These are phyloP conservation scores for Athalia rosae DNA, from an alignment of 2,888 invertebrate species.

Conservation along the genomic window DNA sequence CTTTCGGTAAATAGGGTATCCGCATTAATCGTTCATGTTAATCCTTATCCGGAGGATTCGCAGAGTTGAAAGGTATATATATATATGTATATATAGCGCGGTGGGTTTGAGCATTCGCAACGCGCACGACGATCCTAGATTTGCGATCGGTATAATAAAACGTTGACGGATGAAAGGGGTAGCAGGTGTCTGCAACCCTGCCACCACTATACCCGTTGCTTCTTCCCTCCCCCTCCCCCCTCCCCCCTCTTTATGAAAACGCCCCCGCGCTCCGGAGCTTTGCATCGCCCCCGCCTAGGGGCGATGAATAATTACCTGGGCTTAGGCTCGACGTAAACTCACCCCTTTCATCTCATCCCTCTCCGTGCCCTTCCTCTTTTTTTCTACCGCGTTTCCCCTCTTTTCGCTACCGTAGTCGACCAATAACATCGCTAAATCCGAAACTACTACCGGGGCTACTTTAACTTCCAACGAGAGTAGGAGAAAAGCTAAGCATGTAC, in stretches of 20 bases:
- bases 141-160: constrained; percentile 41
- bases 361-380: background rate
- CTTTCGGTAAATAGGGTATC: constrained; percentile 16
- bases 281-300: constrained; percentile 18
- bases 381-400: background rate
- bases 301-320: constrained; percentile 36
- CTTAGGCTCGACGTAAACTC: constrained; percentile 18
- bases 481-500: too few relatives aligned
- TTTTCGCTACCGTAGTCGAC: background rate
- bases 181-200: constrained; percentile 49
- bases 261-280: background rate
- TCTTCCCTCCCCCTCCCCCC: background rate
- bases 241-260: background rate
- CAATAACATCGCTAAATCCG: background rate
- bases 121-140: constrained; percentile 32
- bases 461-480: too few relatives aligned
- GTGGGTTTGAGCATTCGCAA: too few relatives aligned
- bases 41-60: constrained; percentile 6
- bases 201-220: constrained; percentile 28
- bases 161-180: constrained; percentile 47
- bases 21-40: constrained; percentile 24
- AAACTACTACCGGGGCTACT: background rate
- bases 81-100: too few relatives aligned
- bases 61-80: constrained; percentile 19
- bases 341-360: background rate